Base-by-base conservation (phyloP, 1,140 invertebrate genomes). In the Zaprionus capensis region DNA sequence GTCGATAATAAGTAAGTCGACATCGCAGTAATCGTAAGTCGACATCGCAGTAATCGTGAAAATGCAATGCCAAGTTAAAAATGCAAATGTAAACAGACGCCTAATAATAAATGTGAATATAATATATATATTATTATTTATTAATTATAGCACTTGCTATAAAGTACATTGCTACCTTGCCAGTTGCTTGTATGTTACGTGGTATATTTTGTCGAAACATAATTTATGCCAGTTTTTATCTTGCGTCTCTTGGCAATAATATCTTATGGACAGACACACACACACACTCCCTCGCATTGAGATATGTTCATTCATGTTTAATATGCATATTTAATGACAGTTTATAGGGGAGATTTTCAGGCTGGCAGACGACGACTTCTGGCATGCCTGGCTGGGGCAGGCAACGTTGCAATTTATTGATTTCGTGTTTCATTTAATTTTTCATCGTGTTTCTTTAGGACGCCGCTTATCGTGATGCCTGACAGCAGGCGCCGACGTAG, bases 321-420 rank as follows among this genome's bases (percentile, higher is more conserved):
- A 69, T 69, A 78, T 84, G 78, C 72, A 88, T 88, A 84, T 76
- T 90, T 88, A 81, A 90, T 81, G 84, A 76, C 62, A 79, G 61
- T 76, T 82, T 88, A 64, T 83, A 55, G 66, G 66, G 61, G 41
- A 7, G n/a, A 66, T 71, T 71, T 71, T 65, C 44, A 63, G 63
- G 55, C 62, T 69, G 53, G 36, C 41, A 17, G 34, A 6, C 12
- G 31, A 49, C 31, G 63, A 6, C n/a, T 22, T 5, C 34, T 24
- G 26, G 44, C 58, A 34, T 59, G 57, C 17, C 4, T 31, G 38
- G 12, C 59, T 49, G 12, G 12, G 58, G 41, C 41, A 26, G 58
- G 41, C 41, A 67, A 65, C 76, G 51, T 64, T 84, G 85, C 85
- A 88, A 84, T 90, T 90, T 88, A 88, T 88, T 90, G 84, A 88